These are phyloP conservation scores for Cryptomyrus ogoouensis DNA, from an alignment of 2,113 vertebrate species.

Conservation along the genomic window DNA sequence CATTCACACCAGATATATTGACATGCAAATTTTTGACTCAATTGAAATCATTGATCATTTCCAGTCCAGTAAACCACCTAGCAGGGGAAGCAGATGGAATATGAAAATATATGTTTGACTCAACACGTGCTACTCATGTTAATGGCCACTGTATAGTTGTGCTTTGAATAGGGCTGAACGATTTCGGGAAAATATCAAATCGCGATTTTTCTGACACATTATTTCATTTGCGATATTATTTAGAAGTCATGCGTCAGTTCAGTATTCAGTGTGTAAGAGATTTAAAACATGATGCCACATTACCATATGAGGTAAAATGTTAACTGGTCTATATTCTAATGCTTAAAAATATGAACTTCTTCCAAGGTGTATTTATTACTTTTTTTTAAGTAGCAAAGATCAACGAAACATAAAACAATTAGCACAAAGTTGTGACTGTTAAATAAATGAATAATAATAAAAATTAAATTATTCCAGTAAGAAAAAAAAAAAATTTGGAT, in stretches of 20 bases:
- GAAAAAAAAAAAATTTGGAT: too few species aligned
- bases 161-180: neutral
- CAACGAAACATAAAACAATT: too few species aligned
- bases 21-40: neutral
- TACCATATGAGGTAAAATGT: neutral
- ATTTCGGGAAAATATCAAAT: neutral
- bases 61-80: neutral
- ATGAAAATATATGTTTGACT: neutral
- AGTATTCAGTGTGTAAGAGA: neutral
- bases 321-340: neutral
- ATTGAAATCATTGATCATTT: neutral
- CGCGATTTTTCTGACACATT: neutral
- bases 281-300: neutral
- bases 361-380: neutral
- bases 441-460: too few species aligned
- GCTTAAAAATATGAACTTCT: neutral
- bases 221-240: neutral
- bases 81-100: neutral
- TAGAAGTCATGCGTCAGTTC: neutral
- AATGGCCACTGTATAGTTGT: neutral
- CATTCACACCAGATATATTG: neutral
- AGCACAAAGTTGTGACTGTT: too few species aligned
- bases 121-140: neutral
- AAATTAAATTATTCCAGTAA: too few species aligned
- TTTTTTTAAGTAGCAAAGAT: neutral